A percentile compares a stretch with the other conserved stretches of the same genome.
phyloP scores from a whole-genome alignment of 2,113 vertebrate species.

The Pionites leucogaster region DNA sequence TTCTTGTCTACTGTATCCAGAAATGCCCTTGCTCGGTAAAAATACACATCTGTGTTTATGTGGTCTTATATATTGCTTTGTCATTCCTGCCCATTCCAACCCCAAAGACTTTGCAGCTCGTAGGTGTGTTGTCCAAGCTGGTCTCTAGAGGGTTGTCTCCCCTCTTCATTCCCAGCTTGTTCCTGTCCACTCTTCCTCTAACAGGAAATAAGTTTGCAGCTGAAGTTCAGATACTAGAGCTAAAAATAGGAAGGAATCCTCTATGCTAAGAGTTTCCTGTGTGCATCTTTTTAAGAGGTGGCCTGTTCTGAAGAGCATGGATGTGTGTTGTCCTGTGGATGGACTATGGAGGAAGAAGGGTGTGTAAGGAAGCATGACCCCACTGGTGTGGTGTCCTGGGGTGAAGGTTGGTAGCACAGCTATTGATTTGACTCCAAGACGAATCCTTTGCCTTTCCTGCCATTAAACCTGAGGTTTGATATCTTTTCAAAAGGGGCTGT shows the following conservation, averaged over 20 bases:
- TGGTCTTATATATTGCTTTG: fast-evolving
- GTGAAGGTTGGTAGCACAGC: background rate
- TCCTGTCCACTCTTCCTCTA: background rate
- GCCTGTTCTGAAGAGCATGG: fast-evolving
- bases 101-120: background rate
- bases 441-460: background rate
- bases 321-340: fast-evolving
- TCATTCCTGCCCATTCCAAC: background rate
- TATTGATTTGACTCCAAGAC: background rate
- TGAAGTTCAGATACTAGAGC: fast-evolving
- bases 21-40: background rate
- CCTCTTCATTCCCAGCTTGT: background rate
- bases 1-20: background rate
- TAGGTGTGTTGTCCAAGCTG: fast-evolving
- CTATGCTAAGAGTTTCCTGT: background rate
- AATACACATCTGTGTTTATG: background rate
- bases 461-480: background rate
- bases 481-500: background rate
- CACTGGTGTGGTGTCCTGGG: fast-evolving
- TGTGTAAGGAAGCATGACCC: background rate
- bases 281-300: fast-evolving
- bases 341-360: background rate
- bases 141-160: background rate
- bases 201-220: background rate
- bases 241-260: background rate